These are phyloP conservation scores for Boulengerochromis microlepis DNA, from an alignment of 2,113 vertebrate genomes.

Conservation along the genomic window DNA sequence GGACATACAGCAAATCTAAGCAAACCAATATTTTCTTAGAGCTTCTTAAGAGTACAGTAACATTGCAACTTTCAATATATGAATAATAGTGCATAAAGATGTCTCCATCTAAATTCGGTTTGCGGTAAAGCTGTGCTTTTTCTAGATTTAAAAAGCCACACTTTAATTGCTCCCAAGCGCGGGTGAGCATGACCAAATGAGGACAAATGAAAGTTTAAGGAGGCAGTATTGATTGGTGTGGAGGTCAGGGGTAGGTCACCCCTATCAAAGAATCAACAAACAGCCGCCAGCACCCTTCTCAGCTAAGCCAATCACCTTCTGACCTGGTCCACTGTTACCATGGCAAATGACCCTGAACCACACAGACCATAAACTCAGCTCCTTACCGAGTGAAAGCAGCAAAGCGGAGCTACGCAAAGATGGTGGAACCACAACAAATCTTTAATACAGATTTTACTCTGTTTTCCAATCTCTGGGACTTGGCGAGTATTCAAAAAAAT, in stretches of 20 bases:
- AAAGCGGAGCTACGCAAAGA: not conserved
- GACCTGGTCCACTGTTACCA: slow-evolving; percentile 59
- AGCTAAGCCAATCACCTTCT: slow-evolving; percentile 61
- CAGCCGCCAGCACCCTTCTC: slow-evolving; percentile 61
- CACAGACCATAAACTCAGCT: slow-evolving; percentile 20
- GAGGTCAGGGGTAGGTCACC: slow-evolving; percentile 61
- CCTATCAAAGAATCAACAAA: slow-evolving; percentile 68
- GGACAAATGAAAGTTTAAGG: slow-evolving; percentile 71
- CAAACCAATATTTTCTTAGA: not conserved
- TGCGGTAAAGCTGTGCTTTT: not conserved
- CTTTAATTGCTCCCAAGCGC: slow-evolving; percentile 44
- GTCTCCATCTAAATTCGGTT: not conserved
- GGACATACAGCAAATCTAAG: not conserved
- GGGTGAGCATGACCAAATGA: slow-evolving; percentile 47
- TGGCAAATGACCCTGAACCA: slow-evolving; percentile 61
- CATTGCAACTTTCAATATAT: not conserved
- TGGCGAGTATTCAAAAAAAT: not conserved
- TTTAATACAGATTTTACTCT: not conserved
- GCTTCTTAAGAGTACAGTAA: not conserved
- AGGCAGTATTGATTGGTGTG: slow-evolving; percentile 65
- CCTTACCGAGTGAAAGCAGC: slow-evolving; percentile 5
- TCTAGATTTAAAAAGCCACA: not conserved
- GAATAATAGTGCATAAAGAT: not conserved
- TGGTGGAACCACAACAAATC: not conserved
- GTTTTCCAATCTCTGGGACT: not conserved